phyloP scores from a whole-genome alignment of 2,888 invertebrate species.

The Nebria brevicollis region DNA sequence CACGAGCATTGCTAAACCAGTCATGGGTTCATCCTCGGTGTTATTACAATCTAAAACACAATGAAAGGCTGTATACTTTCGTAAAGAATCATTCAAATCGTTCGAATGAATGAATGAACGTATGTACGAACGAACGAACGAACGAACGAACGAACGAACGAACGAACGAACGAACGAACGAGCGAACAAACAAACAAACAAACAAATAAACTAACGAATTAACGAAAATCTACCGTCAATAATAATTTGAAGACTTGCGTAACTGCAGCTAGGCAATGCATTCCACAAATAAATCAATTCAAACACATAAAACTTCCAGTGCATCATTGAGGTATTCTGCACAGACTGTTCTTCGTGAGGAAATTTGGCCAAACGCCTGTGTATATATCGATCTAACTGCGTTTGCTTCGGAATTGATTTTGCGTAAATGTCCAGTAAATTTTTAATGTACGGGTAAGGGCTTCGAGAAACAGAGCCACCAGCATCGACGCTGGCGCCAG shows the following conservation, averaged over 20 bases:
- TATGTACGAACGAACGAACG: no score
- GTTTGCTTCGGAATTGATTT: constrained; percentile 54
- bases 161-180: no score
- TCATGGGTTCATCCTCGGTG: constrained; percentile 65
- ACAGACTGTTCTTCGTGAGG: constrained; percentile 54
- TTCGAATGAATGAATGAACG: no score
- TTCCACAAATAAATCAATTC: constrained; percentile 78
- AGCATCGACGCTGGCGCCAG: constrained; percentile 53
- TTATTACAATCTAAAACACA: constrained; percentile 59
- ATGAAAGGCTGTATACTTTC: constrained; percentile 17
- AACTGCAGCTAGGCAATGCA: constrained; percentile 69
- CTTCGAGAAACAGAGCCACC: constrained; percentile 56
- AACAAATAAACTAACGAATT: no score
- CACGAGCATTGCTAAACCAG: constrained; percentile 66
- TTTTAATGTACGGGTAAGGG: constrained; percentile 53
- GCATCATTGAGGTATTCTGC: constrained; percentile 54
- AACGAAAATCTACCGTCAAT: constrained; percentile 59
- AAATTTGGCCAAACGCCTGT: constrained; percentile 55
- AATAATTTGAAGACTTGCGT: constrained; percentile 60
- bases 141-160: no score
- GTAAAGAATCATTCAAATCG: neutral
- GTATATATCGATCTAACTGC: constrained; percentile 59
- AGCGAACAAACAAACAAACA: no score
- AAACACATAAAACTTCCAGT: constrained; percentile 70
- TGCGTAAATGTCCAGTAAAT: constrained; percentile 54